These are phyloP conservation scores for Ladona fulva DNA, from an alignment of 1,140 invertebrate genomes.

Conservation along the genomic window DNA sequence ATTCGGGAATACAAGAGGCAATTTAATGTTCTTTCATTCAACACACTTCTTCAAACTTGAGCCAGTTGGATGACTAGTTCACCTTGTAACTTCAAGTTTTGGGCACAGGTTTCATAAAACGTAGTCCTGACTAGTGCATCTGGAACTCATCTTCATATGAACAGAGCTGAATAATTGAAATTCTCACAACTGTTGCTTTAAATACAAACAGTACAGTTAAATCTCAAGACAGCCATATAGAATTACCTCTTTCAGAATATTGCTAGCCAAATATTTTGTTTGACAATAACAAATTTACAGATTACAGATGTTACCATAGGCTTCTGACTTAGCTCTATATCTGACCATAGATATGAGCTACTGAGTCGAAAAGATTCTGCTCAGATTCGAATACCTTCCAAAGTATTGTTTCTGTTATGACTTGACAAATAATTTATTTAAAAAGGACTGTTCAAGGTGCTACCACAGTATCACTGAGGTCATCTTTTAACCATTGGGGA, in stretches of 20 bases:
- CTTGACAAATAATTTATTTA: neutral
- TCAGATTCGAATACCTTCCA: neutral
- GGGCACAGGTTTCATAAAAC: neutral
- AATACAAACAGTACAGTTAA: neutral
- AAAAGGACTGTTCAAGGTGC: neutral
- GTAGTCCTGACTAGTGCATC: neutral
- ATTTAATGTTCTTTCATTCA: neutral
- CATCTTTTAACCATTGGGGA: constrained; percentile 89
- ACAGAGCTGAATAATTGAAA: neutral
- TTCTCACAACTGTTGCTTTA: neutral
- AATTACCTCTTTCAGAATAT: neutral
- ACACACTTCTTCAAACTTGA: neutral
- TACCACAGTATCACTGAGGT: constrained; percentile 53
- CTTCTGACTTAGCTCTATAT: neutral
- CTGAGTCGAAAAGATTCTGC: neutral
- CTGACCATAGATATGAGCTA: neutral
- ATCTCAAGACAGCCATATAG: neutral
- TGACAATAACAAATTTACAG: neutral
- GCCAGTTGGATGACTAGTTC: neutral
- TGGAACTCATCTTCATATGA: neutral
- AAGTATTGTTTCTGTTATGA: neutral
- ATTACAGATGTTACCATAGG: neutral
- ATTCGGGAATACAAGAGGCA: neutral
- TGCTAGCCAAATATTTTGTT: neutral
- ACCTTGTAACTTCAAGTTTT: neutral